These are phyloP conservation scores for Pangasius larnaudii DNA, from an alignment of 2,797 vertebrate genomes.

Conservation along the genomic window DNA sequence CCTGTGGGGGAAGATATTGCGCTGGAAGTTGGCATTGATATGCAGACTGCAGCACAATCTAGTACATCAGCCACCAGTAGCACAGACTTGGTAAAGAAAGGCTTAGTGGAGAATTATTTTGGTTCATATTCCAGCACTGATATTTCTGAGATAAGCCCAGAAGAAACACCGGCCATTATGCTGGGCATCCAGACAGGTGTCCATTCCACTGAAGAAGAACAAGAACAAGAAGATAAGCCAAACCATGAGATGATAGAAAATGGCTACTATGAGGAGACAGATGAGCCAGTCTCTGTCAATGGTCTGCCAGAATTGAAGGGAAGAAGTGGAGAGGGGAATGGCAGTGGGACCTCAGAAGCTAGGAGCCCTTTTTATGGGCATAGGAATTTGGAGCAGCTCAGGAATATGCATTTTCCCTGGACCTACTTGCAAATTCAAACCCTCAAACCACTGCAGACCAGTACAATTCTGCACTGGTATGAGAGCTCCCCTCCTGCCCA, in stretches of 20 bases:
- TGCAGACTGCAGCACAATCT: slow-evolving; percentile 72
- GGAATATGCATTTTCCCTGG: slow-evolving; percentile 76
- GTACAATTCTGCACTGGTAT: slow-evolving; percentile 83
- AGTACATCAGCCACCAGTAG: slow-evolving; percentile 84
- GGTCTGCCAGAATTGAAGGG: slow-evolving; percentile 74
- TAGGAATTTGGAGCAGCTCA: slow-evolving; percentile 74
- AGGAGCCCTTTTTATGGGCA: slow-evolving; percentile 71
- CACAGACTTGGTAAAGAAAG: slow-evolving; percentile 92
- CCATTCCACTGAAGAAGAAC: slow-evolving; percentile 71
- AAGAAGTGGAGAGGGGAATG: slow-evolving; percentile 61
- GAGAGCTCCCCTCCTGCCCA: slow-evolving; percentile 86
- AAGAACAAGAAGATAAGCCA: slow-evolving; percentile 79
- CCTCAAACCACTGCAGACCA: slow-evolving; percentile 66
- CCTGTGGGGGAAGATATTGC: slow-evolving; percentile 63
- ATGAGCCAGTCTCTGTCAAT: slow-evolving; percentile 78
- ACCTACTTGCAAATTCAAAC: slow-evolving; percentile 72
- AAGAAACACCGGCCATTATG: slow-evolving; percentile 77
- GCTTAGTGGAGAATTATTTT: slow-evolving; percentile 97
- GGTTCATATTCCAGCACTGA: slow-evolving; percentile 87
- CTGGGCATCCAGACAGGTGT: slow-evolving; percentile 72
- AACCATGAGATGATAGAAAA: slow-evolving; percentile 95
- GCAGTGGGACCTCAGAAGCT: slow-evolving; percentile 59
- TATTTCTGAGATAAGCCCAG: slow-evolving; percentile 83
- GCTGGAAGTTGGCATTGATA: slow-evolving; percentile 68
- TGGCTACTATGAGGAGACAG: slow-evolving; percentile 92